These are phyloP conservation scores for Myocastor coypus DNA, from an alignment of 2,113 vertebrate species.

Conservation along the genomic window DNA sequence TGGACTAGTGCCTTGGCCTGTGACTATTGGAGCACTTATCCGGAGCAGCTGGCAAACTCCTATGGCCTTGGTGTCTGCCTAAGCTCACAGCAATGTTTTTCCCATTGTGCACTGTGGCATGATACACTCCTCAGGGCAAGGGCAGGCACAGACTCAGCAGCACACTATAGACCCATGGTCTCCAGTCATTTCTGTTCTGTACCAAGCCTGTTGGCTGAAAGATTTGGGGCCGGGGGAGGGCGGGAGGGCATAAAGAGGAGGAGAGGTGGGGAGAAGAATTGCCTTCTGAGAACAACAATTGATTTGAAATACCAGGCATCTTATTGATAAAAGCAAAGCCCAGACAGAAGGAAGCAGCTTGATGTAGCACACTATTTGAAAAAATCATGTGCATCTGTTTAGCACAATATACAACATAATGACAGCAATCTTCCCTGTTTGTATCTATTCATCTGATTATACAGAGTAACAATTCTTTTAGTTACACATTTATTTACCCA, in stretches of 20 bases:
- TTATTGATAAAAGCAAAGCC: slow-evolving; percentile 87
- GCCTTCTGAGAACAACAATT: slow-evolving; percentile 82
- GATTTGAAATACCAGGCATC: slow-evolving; percentile 86
- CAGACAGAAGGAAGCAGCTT: slow-evolving; percentile 85
- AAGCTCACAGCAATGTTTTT: not conserved
- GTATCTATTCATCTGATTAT: slow-evolving; percentile 89
- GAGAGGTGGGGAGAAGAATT: slow-evolving; percentile 58
- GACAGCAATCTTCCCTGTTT: slow-evolving; percentile 90
- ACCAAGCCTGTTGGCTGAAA: not conserved
- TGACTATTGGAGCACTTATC: not conserved
- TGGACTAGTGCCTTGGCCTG: not conserved
- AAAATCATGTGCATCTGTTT: slow-evolving; percentile 87
- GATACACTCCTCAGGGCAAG: not conserved
- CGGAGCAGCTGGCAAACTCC: not conserved
- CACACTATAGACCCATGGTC: not conserved
- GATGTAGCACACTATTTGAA: slow-evolving; percentile 85
- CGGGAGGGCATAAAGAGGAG: slow-evolving; percentile 19
- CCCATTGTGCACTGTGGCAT: not conserved
- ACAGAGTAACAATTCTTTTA: slow-evolving; percentile 88
- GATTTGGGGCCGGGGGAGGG: not conserved
- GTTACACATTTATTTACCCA: slow-evolving; percentile 88
- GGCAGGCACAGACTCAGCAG: not conserved
- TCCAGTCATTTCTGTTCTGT: not conserved
- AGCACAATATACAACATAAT: slow-evolving; percentile 89
- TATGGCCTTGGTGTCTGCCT: not conserved